Evolutionary conservation across 2,113 vertebrate species (phyloP), one percentile per base, ranked within the genome.

Genomic region (Rhynchopsitta pachyrhyncha): DNA sequence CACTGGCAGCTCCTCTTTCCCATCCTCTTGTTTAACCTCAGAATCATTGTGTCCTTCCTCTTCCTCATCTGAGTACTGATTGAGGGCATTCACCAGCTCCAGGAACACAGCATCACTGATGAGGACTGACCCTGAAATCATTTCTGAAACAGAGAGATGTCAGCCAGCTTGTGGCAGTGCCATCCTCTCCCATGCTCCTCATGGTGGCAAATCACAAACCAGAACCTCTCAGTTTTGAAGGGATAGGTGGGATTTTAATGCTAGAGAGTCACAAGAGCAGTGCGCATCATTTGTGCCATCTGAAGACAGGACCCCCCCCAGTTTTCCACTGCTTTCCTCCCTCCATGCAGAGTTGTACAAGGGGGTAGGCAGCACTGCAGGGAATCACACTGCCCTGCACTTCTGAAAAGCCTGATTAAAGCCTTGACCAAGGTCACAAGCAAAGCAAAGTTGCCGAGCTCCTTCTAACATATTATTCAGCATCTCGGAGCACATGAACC

Each of bases 91-190:
- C 78, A 99, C 99, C 28, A 99, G 97, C 98, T 99, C 99, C 96
- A 99, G 98, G 93, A 99, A 99, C 88, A 99, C 98, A 68, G 99
- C 98, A 25, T 99, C 99, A 5, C 98, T 99, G 96, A 99, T 99
- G 76, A 99, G 98, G 29, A 99, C 99, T 3, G 99, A 99, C 42
- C 99, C 99, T 82, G 98, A 97, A 82, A 98, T 98, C 97, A 98
- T 98, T 93, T 98, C 98, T 98, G 90, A 75, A 97, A 96, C 76
- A 91, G 27, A 94, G 64, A 77, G 41, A 67, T 35, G 25, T 57
- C 53, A 74, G 37, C 6, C 35, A 9, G 8, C 37, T 19, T 12
- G 47, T 19, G 42, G 46, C 28, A 39, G 6, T 15, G 62, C 33
- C 53, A 57, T 5, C 31, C 24, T 0, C 28, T 20, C 52, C 20